Base-by-base conservation (phyloP, 2,888 invertebrate species). In the Liodrosophila aerea region DNA sequence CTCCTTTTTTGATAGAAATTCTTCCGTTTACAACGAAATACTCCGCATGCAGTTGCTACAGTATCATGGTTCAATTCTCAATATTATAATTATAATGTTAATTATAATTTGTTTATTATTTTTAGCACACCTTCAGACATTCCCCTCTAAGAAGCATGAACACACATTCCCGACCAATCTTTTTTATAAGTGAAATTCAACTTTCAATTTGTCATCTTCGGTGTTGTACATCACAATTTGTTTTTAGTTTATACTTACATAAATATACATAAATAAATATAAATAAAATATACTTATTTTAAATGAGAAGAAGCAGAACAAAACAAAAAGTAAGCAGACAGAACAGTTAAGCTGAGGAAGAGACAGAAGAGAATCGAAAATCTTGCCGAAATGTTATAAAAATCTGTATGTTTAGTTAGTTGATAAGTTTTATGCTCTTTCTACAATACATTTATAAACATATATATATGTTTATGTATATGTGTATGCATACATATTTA, bases 221-320 rank as follows among this genome's bases (percentile, higher is more conserved):
- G 80, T 78, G 80, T 78, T 78, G 76, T 80, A 78, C 83, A 78
- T 82, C 78, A 78, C 83, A 78, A 82, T 78, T 78, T 78, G 74
- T 78, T 78, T 82, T 74, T 83, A 80, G 74, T 78, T 73, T 12
- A 37, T 51, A 64, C 37, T 63, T 46, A 52, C 50, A 51, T 40
- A 60, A 51, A 51, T 44, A 33, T 45, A 40, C 40, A 51, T 46
- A 57, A 22, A 47, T 41, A 45, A 27, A 40, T 31, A 67, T 56
- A 59, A 46, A 46, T 61, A 62, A 61, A 58, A 67, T 40, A 52
- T 22, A 41, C 34, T 43, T 60, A 49, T 44, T 50, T 52, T 41
- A 53, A 57, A 50, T 53, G 59, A 51, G 40, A 30, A 36, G 27
- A 49, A 45, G 37, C 9, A 43, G 18, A 27, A 29, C 29, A 41